These are phyloP conservation scores for Paracanthobrama guichenoti DNA, from an alignment of 2,113 vertebrate species.

Conservation along the genomic window DNA sequence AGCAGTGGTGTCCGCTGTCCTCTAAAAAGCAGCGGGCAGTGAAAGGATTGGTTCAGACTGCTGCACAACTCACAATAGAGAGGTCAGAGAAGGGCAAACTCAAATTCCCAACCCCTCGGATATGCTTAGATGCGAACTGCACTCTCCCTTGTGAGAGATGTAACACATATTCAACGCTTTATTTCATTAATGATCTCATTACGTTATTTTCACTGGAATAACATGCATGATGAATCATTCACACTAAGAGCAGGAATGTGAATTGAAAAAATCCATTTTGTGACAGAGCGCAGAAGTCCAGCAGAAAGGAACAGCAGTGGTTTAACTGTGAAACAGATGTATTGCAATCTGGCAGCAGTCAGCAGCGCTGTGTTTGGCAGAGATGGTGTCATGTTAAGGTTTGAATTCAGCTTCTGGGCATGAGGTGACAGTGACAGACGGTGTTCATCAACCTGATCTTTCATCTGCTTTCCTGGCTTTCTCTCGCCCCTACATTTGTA, in stretches of 20 bases:
- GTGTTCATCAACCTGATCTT: slow-evolving; percentile 3
- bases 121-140: not conserved
- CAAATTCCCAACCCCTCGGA: slow-evolving; percentile 17
- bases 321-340: slow-evolving; percentile 31
- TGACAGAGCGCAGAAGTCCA: not conserved
- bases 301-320: slow-evolving; percentile 1
- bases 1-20: not conserved
- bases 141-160: too few relatives aligned
- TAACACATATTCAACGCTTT: not conserved
- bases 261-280: not conserved
- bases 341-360: slow-evolving; percentile 20
- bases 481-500: not conserved
- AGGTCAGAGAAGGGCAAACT: slow-evolving; percentile 45
- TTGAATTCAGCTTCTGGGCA: slow-evolving; percentile 27
- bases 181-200: not conserved
- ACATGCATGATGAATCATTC: not conserved
- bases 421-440: slow-evolving; percentile 19
- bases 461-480: slow-evolving; percentile 10
- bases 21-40: slow-evolving; percentile 11
- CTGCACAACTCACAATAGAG: slow-evolving; percentile 39
- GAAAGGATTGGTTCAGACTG: slow-evolving; percentile 18
- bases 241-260: not conserved
- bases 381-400: slow-evolving; percentile 15
- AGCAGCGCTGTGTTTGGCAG: slow-evolving; percentile 12
- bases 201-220: not conserved